Base-by-base conservation (phyloP, 2,888 invertebrate genomes). In the Omphaloscelis lunosa region DNA sequence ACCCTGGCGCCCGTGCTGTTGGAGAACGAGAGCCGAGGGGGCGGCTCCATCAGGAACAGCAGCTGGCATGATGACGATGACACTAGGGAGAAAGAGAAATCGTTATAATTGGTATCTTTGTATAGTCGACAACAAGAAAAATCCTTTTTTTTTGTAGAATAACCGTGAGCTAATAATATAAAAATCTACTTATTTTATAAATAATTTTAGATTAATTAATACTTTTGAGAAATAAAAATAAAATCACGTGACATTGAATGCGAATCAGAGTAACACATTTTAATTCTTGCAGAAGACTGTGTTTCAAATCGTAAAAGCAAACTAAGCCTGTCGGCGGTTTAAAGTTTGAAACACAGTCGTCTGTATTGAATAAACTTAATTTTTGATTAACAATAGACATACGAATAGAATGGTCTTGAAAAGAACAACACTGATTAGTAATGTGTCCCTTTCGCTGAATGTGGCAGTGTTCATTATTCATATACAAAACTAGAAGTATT, bases 1-100 rank as follows among this genome's bases (percentile, higher is more conserved):
- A 98, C 97, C 90, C 98, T 97, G 45, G 98, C 97, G n/a, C 98
- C 98, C 20, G 98, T 98, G 82, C 98, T 98, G 95, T 98, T 98
- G 87, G 98, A 98, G 96, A 98, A 98, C 86, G 97, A 97, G 84
- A 98, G 97, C 86, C 97, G 97, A n/a, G 98, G 97, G 34, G 98
- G 98, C 27, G 98, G 98, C 95, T 98, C 98, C 95, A 98, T 97
- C 85, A 98, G 97, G 95, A 98, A 98, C 80, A 96, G 93, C 84
- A 96, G 92, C 91, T 96, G 96, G 84, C 94, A 81, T 29, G 87
- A 87, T 11, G 91, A 86, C 6, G 91, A 90, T 0, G 89, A 83
- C 23, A 86, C 95, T 95, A 93, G 0, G 86, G 86, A 84, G 82
- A 90, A 74, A 51, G 58, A 62, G 27, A 41, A 41, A 0, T n/a